Evolutionary conservation across 2,888 invertebrate species (phyloP), one percentile per base, ranked within the genome.

Genomic region (Machimus atricapillus): DNA sequence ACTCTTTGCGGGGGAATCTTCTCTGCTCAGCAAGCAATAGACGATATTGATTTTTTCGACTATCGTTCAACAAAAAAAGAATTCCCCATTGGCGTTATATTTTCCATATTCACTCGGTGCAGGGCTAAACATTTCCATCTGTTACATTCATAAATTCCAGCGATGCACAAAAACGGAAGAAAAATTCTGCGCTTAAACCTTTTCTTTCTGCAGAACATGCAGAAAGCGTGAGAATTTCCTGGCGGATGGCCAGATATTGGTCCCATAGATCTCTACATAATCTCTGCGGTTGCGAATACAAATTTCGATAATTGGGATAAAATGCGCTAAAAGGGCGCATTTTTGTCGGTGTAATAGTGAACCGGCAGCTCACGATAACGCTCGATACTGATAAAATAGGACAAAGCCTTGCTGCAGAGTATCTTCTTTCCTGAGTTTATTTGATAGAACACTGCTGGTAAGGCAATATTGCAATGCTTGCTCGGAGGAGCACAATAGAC

Each of bases 281-380:
- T 87, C 86, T 66, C 73, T 87, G 87, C 81, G 87, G 87, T 87
- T 79, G 56, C 86, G 87, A 87, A 87, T 87, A 87, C 86, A 86
- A 87, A 87, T 87, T 87, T 87, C 86, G 87, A 87, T 87, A 87
- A 87, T 87, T 87, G 85, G 85, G 73, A 79, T 86, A 81, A 81
- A 79, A 81, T 87, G 85, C 81, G 87, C 56, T 66, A 58, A 87
- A 79, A 74, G 87, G 85, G 31, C 58, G 86, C 86, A 86, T 43
- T 73, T 78, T 74, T 82, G 14, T 37, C 23, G 7, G 16, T 66
- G 37, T 83, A 66, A 66, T 66, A 40, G 82, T 37, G 66, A 8
- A 14, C 31, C 66, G 66, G 27, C 23, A 23, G 23, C 12, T 23
- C 66, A 27, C 66, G 66, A 66, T 66, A 66, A 66, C 7, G 27